Base-by-base conservation (phyloP, 2,888 invertebrate species). In the Melanostoma mellinum region DNA sequence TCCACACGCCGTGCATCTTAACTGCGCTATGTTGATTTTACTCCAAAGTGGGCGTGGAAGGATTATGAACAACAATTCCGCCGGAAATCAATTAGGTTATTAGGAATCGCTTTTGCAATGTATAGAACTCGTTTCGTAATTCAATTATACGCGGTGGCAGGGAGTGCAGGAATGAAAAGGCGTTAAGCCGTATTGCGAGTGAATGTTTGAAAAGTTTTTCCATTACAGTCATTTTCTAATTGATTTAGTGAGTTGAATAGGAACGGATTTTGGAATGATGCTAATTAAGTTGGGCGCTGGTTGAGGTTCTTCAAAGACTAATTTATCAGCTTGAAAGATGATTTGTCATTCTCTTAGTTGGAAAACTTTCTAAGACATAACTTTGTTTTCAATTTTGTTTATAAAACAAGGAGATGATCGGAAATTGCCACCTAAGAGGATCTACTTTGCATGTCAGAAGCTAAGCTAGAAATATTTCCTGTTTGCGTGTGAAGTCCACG, bases 31-130 rank as follows among this genome's bases (percentile, higher is more conserved):
- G 33, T 35, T 56, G 48, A 40, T 68, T 63, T 72, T 50, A 36
- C 56, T n/a, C 40, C 50, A 33, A 33, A 9, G 5, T 44, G 42
- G n/a, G 44, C 32, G 40, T 55, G 38, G 58, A 55, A 71, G 71
- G 75, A 67, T 71, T 81, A 55, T 67, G 71, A 71, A 67, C 71
- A 76, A 50, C 65, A 60, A 60, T 76, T 44, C 53, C 65, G 53
- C 48, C 71, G 65, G 71, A 81, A 76, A 81, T 81, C 80, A 80
- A 80, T 80, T 75, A 71, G 53, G 69, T 71, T 75, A 58, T 63
- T 52, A 58, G 58, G 56, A 80, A 69, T 52, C 60, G 30, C 30
- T 52, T 9, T 55, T 32, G 30, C 20, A 30, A 36, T 20, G 20
- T 20, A 20, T n/a, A 6, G 6, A 38, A 8, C 36, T 52, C 50